Base-by-base conservation (phyloP, 2,888 invertebrate genomes). In the Hipparchia semele region DNA sequence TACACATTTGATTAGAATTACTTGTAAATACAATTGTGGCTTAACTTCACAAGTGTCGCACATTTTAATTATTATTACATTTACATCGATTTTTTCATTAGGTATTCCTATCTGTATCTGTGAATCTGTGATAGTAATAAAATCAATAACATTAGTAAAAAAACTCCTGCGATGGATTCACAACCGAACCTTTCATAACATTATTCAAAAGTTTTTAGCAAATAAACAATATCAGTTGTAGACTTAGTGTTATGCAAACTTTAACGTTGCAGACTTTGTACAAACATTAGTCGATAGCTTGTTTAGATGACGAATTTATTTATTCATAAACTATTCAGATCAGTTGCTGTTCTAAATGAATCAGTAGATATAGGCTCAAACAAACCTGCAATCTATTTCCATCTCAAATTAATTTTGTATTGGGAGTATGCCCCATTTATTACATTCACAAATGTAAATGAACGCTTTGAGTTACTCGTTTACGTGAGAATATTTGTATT, bases 401-500 rank as follows among this genome's bases (percentile, higher is more conserved):
- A 79, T 76, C 74, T 75, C 75, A 79, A 80, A 81, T 89, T 88
- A 89, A 87, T 88, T 90, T 90, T 86, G 90, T 90, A 87, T 90
- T 91, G 87, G 86, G 86, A 85, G 80, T 89, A 91, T 92, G 88
- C 89, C 88, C 89, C 92, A 90, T 93, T 92, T 93, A 91, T 92
- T 90, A 92, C 91, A 90, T 91, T 91, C 88, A 89, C 89, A 87
- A 89, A 92, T 91, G 90, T 92, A 92, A 93, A 92, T 91, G 90
- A 90, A 92, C 89, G 91, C 86, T 87, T 90, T 88, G 89, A 87
- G 86, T 90, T 92, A 90, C 90, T 88, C 88, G 90, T 85, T 91
- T 92, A 92, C 93, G 93, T 94, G 93, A 94, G 92, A 93, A 93
- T 93, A 94, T 94, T 92, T 92, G 90, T 93, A 92, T 93, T 93